Evolutionary conservation across 2,113 vertebrate species (phyloP).

Genomic region (Scortum barcoo): DNA sequence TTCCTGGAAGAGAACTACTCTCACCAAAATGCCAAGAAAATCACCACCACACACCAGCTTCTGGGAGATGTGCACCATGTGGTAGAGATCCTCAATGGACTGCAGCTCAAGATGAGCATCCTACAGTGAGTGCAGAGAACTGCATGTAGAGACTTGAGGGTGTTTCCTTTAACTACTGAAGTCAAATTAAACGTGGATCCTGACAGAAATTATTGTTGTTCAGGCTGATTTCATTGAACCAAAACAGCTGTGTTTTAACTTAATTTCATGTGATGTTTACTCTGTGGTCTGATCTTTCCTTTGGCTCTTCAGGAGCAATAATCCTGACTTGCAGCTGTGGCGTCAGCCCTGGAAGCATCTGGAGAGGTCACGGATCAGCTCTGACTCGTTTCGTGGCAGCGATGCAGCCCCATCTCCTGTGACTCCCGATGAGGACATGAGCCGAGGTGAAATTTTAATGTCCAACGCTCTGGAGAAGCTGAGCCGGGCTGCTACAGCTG

Average conservation of each 20-base stretch:
- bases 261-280: too few relatives aligned
- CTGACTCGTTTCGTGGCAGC: slow-evolving; percentile 71
- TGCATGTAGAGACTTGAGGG: neutral
- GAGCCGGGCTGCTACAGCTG: slow-evolving; percentile 83
- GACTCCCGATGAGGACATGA: slow-evolving; percentile 75
- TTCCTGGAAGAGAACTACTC: slow-evolving; percentile 97
- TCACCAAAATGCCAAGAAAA: slow-evolving; percentile 96
- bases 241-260: neutral
- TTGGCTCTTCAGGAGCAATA: slow-evolving; percentile 85
- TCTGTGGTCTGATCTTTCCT: neutral
- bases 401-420: slow-evolving; percentile 65
- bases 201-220: neutral
- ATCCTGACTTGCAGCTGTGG: slow-evolving; percentile 95
- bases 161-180: neutral
- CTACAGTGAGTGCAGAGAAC: slow-evolving; percentile 88
- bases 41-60: slow-evolving; percentile 96
- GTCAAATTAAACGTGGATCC: neutral
- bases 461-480: slow-evolving; percentile 82
- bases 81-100: slow-evolving; percentile 92
- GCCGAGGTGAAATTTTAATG: slow-evolving; percentile 75
- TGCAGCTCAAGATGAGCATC: slow-evolving; percentile 97
- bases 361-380: slow-evolving; percentile 83
- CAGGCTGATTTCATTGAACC: neutral
- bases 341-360: slow-evolving; percentile 93
- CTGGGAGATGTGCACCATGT: slow-evolving; percentile 95